Evolutionary conservation across 1,140 invertebrate genomes (phyloP).

Genomic region (Ceratina australensis): DNA sequence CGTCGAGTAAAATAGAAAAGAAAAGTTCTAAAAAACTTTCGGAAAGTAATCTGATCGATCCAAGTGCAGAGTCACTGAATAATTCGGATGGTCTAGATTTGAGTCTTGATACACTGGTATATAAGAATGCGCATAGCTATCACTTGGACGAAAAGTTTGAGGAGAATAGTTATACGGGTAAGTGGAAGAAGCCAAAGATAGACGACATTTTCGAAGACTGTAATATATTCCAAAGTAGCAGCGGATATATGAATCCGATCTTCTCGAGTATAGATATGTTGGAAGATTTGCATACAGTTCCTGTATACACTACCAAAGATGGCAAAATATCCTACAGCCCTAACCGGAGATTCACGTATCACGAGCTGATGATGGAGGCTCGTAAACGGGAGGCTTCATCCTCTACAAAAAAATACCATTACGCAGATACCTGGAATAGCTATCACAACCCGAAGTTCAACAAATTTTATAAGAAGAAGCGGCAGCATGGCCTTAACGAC

Average conservation of each 20-base stretch:
- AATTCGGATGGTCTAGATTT: constrained; percentile 17
- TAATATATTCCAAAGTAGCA: constrained; percentile 43
- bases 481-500: background rate
- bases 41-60: background rate
- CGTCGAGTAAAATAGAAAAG: background rate
- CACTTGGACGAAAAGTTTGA: constrained; percentile 24
- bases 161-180: constrained; percentile 32
- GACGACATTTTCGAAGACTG: constrained; percentile 46
- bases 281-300: constrained; percentile 74
- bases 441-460: constrained; percentile 53
- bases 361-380: constrained; percentile 70
- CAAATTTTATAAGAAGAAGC: constrained; percentile 42
- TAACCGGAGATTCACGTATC: constrained; percentile 74
- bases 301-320: constrained; percentile 77
- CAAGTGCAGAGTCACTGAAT: constrained; percentile 13
- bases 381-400: constrained; percentile 56
- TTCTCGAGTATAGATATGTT: constrained; percentile 66
- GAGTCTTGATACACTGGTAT: background rate
- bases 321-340: constrained; percentile 78
- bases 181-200: constrained; percentile 48
- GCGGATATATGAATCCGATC: constrained; percentile 71
- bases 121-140: constrained; percentile 16
- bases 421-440: constrained; percentile 37
- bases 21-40: constrained; percentile 13
- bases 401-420: constrained; percentile 31